Percentiles rank a stretch among this genome's conserved stretches.
Evolutionary conservation across 2,888 invertebrate species (phyloP).

Genomic region (Charanyca ferruginea): DNA sequence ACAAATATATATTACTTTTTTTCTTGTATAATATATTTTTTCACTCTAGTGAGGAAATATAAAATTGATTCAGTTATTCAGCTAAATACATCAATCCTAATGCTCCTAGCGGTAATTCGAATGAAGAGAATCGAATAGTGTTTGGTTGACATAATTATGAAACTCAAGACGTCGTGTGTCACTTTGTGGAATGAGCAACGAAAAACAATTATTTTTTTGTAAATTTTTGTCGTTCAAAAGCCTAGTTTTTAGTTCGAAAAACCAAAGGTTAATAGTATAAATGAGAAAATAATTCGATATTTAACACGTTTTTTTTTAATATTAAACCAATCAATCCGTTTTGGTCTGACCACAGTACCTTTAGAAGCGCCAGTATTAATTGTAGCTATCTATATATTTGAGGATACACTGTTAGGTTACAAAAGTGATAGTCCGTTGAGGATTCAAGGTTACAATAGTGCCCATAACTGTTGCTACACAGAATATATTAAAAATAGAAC

Average conservation of each 20-base stretch:
- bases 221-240: too few relatives aligned
- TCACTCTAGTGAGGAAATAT: conserved; percentile 23
- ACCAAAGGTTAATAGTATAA: too few relatives aligned
- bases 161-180: too few relatives aligned
- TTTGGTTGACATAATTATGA: too few relatives aligned
- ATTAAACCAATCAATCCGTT: not conserved
- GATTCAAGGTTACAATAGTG: conserved; percentile 28
- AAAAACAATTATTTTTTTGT: too few relatives aligned
- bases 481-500: conserved; percentile 15
- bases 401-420: conserved; percentile 17
- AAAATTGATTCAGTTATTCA: not conserved
- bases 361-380: conserved; percentile 19
- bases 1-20: conserved; percentile 65
- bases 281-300: too few relatives aligned
- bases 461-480: conserved; percentile 6
- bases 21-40: conserved; percentile 46
- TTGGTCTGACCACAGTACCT: not conserved
- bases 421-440: conserved; percentile 12
- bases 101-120: conserved; percentile 17
- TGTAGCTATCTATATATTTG: conserved; percentile 9
- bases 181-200: too few relatives aligned
- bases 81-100: not conserved
- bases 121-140: too few relatives aligned
- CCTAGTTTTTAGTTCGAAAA: too few relatives aligned
- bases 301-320: too few relatives aligned